Conservation (phyloP, 1,140 invertebrate species). For the Drosophila tani region DNA sequence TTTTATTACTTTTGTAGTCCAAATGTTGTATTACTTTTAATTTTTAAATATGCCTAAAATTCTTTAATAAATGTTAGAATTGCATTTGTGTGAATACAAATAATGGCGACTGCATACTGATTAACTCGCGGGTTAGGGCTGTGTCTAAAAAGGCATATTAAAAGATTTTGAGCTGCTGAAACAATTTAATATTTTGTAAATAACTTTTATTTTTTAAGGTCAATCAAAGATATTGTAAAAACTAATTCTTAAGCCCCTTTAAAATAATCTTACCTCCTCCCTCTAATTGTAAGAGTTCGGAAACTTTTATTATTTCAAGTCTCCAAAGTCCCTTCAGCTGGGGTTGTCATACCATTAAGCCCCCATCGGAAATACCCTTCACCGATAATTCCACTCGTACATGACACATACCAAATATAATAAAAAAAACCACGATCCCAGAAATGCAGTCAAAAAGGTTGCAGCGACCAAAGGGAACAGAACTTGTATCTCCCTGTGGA, state of each 20-base stretch:
- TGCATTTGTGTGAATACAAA: too few relatives aligned
- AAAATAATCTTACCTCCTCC: not conserved
- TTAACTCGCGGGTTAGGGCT: too few relatives aligned
- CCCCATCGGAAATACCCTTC: conserved; percentile 25
- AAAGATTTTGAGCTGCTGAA: too few relatives aligned
- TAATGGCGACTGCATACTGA: too few relatives aligned
- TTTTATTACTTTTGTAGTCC: too few relatives aligned
- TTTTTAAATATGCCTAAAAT: too few relatives aligned
- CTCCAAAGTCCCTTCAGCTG: not conserved
- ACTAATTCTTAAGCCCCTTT: not conserved
- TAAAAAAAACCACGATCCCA: conserved; percentile 34
- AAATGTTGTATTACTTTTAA: too few relatives aligned
- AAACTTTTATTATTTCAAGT: not conserved
- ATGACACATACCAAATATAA: conserved; percentile 64
- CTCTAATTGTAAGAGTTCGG: too few relatives aligned
- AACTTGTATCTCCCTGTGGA: conserved; percentile 48
- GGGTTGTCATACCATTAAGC: conserved; percentile 17
- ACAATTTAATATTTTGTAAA: too few relatives aligned
- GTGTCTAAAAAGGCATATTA: too few relatives aligned
- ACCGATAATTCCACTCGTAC: conserved; percentile 36
- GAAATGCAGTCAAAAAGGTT: conserved; percentile 61
- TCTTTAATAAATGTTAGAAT: too few relatives aligned
- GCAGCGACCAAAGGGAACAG: conserved; percentile 23
- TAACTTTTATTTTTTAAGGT: not conserved
- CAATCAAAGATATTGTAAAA: not conserved